Evolutionary conservation across 2,113 vertebrate genomes (phyloP).

Genomic region (Athene noctua): DNA sequence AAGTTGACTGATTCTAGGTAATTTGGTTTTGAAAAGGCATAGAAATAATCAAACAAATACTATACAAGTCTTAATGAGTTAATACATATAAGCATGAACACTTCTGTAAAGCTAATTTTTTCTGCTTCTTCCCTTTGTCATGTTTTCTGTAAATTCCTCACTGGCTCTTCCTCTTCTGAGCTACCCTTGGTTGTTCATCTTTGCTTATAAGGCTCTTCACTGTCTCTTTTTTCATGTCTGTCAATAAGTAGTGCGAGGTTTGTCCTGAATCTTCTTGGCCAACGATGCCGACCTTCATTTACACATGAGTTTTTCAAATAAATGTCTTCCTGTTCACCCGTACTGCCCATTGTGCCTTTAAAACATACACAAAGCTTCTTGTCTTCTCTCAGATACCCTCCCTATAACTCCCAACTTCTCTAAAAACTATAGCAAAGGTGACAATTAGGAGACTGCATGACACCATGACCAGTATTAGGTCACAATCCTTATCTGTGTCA

Average conservation of each 20-base stretch:
- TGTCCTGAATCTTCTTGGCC: background rate
- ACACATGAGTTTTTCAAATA: background rate
- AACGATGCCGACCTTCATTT: background rate
- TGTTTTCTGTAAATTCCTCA: background rate
- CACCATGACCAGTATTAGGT: background rate
- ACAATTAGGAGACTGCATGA: background rate
- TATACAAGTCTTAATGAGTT: background rate
- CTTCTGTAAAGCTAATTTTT: background rate
- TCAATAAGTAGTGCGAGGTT: background rate
- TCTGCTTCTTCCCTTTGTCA: background rate
- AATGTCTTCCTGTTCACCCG: background rate
- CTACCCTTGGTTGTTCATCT: background rate
- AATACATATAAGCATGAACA: background rate
- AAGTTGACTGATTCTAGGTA: background rate
- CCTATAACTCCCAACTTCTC: background rate
- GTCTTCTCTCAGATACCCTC: background rate
- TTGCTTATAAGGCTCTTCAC: background rate
- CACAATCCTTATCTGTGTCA: background rate
- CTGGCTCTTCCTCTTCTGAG: background rate
- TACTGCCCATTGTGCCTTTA: background rate
- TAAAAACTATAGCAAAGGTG: background rate
- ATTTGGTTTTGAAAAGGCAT: background rate
- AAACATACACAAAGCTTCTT: background rate
- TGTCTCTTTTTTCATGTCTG: background rate
- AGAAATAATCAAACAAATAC: background rate